A percentile compares a stretch with the other conserved stretches of the same genome.
phyloP scores from a whole-genome alignment of 1,140 invertebrate species.

The Neodiprion fabricii region DNA sequence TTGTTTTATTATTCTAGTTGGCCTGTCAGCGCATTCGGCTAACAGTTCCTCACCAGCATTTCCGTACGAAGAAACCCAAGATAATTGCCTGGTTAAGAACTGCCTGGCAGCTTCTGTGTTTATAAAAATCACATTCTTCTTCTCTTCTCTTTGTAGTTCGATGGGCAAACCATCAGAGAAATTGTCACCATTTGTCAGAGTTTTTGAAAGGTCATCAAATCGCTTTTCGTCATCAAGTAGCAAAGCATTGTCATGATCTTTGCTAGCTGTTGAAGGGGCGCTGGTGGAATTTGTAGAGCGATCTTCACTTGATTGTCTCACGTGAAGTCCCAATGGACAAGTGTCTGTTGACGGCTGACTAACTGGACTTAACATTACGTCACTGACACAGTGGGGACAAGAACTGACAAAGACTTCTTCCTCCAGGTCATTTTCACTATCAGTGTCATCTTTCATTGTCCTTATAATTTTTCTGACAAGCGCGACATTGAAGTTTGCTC shows the following conservation, averaged over 20 bases:
- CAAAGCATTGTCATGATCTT: conserved; percentile 45
- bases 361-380: conserved; percentile 44
- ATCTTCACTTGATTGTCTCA: conserved; percentile 64
- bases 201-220: conserved; percentile 30
- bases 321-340: conserved; percentile 54
- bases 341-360: conserved; percentile 60
- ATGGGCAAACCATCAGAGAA: conserved; percentile 43
- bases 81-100: conserved; percentile 74
- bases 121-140: conserved; percentile 72
- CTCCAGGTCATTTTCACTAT: conserved; percentile 66
- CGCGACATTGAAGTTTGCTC: conserved; percentile 72
- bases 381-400: conserved; percentile 68
- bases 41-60: conserved; percentile 70
- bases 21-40: conserved; percentile 70
- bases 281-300: conserved; percentile 59
- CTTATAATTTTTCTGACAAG: conserved; percentile 68
- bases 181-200: conserved; percentile 45
- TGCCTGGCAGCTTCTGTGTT: conserved; percentile 75
- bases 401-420: conserved; percentile 71
- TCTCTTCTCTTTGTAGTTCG: conserved; percentile 62
- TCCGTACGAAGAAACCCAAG: conserved; percentile 70
- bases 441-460: conserved; percentile 64
- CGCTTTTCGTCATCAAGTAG: conserved; percentile 34
- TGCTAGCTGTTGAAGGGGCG: conserved; percentile 58
- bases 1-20: conserved; percentile 72